A percentile compares a stretch with the other conserved stretches of the same genome.
These are phyloP conservation scores for Calidris pugnax DNA, from an alignment of 2,113 vertebrate species.

Conservation along the genomic window DNA sequence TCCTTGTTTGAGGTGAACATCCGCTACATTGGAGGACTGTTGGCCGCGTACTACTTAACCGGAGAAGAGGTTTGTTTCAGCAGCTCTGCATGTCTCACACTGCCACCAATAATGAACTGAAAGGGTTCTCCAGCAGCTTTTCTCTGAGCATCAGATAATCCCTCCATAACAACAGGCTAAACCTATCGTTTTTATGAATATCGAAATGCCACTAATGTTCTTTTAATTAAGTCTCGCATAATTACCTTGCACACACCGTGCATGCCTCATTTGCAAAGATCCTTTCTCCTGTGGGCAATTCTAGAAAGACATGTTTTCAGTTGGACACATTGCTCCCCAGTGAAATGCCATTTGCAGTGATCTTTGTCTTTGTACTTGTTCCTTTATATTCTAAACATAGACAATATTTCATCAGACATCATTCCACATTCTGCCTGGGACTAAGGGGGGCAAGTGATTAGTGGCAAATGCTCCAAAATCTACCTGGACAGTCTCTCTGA, in stretches of 20 bases:
- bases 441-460: background rate
- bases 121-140: background rate
- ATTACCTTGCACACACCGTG: slow-evolving; percentile 42
- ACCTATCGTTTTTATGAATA: background rate
- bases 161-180: background rate
- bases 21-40: slow-evolving; percentile 92
- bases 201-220: slow-evolving; percentile 4
- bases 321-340: slow-evolving; percentile 31
- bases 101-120: background rate
- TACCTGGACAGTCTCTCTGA: background rate
- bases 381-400: background rate
- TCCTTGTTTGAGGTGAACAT: slow-evolving; percentile 99
- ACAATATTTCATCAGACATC: background rate
- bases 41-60: slow-evolving; percentile 89
- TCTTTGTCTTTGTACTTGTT: background rate
- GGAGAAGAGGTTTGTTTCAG: slow-evolving; percentile 90
- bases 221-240: slow-evolving; percentile 48
- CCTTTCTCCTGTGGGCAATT: slow-evolving; percentile 32
- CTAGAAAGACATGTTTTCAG: background rate
- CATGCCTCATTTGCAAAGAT: slow-evolving; percentile 27
- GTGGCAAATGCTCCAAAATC: background rate
- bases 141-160: background rate
- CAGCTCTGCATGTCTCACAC: background rate
- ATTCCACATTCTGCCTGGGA: background rate
- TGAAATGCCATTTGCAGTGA: slow-evolving; percentile 4